These are phyloP conservation scores for Melanotaenia parkinsoni DNA, from an alignment of 2,797 vertebrate species.

Conservation along the genomic window DNA sequence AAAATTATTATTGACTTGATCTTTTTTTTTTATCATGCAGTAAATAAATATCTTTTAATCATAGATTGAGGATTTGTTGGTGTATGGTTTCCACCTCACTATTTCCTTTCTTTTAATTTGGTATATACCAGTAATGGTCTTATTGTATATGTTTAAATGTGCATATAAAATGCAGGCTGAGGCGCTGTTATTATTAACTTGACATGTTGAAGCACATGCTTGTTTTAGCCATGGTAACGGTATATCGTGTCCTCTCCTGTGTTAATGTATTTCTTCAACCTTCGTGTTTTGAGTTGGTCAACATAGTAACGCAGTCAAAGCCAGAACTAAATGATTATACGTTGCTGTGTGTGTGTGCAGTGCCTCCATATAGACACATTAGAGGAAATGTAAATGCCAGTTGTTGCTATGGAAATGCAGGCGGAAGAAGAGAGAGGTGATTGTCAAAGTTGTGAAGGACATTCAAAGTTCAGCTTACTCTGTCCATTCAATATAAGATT, in stretches of 20 bases:
- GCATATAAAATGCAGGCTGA: not conserved
- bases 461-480: constrained; percentile 11
- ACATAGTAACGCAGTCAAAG: constrained; percentile 59
- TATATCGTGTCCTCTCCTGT: constrained; percentile 8
- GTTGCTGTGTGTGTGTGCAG: constrained; percentile 32
- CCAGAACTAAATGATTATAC: constrained; percentile 45
- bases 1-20: not conserved
- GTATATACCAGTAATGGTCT: not conserved
- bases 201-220: not conserved
- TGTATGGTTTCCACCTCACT: not conserved
- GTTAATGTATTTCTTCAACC: not conserved
- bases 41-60: not conserved
- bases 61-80: not conserved
- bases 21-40: too few species aligned
- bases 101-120: not conserved
- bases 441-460: constrained; percentile 12
- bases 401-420: constrained; percentile 36
- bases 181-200: not conserved
- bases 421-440: constrained; percentile 9
- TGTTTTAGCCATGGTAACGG: not conserved
- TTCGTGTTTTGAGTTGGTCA: constrained; percentile 27
- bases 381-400: constrained; percentile 26
- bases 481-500: not conserved
- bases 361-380: constrained; percentile 34
- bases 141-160: not conserved